Conservation (phyloP, 1,140 invertebrate genomes). For the Cephus cinctus region DNA sequence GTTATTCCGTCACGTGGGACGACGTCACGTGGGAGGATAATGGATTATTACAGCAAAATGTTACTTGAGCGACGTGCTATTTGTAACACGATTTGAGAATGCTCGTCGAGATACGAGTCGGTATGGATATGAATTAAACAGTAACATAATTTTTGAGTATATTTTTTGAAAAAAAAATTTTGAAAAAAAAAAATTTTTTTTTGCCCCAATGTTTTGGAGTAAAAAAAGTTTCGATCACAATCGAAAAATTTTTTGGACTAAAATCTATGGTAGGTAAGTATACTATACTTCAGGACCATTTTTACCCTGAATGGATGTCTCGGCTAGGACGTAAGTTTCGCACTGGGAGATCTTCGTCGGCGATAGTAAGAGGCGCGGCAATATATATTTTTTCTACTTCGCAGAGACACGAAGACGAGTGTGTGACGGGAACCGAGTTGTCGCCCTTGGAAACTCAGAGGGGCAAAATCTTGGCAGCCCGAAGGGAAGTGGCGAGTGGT, state of each 20-base stretch:
- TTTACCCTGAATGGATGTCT: too few species aligned
- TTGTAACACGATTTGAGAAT: constrained; percentile 1
- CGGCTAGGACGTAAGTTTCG: too few species aligned
- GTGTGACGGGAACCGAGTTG: background rate
- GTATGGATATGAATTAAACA: too few species aligned
- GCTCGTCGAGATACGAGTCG: constrained; percentile 11
- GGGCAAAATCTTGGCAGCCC: too few species aligned
- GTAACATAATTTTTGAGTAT: too few species aligned
- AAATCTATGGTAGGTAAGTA: too few species aligned
- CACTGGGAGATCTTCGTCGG: too few species aligned
- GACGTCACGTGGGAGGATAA: background rate
- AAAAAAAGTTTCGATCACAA: too few species aligned
- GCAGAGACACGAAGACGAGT: background rate
- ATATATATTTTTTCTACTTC: constrained; percentile 3
- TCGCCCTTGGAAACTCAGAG: background rate
- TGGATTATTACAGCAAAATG: background rate
- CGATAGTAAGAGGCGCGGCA: too few species aligned
- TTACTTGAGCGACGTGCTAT: background rate
- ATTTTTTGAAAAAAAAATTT: background rate
- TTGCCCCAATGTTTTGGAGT: background rate
- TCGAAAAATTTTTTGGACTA: too few species aligned
- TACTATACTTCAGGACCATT: too few species aligned
- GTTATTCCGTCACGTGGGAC: constrained; percentile 9
- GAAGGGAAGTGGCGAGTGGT: background rate
- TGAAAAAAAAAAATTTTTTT: background rate